Conservation (phyloP, 2,888 invertebrate genomes). For the Cryptus armator region DNA sequence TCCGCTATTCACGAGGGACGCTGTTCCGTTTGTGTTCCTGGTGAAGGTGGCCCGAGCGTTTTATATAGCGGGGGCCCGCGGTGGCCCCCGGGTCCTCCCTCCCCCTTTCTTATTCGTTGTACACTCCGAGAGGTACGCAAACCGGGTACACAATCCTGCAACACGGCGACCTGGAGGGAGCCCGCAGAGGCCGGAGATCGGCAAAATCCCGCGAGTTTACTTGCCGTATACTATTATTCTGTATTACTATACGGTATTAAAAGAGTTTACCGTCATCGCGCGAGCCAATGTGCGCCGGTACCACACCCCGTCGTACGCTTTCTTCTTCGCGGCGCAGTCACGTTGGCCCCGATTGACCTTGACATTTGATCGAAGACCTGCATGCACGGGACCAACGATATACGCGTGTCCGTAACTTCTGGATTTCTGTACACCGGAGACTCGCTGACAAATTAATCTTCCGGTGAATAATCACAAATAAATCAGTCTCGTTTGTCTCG, state of each 20-base stretch:
- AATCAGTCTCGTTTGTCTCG: background rate
- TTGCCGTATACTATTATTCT: constrained; percentile 27
- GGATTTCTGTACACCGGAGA: background rate
- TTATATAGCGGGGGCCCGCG: constrained; percentile 79
- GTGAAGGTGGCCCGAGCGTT: constrained; percentile 82
- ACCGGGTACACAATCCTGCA: constrained; percentile 52
- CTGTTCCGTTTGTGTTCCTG: constrained; percentile 81
- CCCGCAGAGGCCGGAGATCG: constrained; percentile 66
- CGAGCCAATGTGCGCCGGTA: constrained; percentile 50
- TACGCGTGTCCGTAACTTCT: constrained; percentile 25
- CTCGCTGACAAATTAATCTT: constrained; percentile 21
- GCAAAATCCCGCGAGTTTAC: constrained; percentile 64
- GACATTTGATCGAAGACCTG: constrained; percentile 75
- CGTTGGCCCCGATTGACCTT: constrained; percentile 75
- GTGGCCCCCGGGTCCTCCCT: constrained; percentile 72
- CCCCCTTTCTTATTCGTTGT: constrained; percentile 44
- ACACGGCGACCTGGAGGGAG: constrained; percentile 57
- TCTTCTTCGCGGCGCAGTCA: constrained; percentile 62
- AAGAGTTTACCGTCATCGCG: constrained; percentile 46
- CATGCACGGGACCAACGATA: constrained; percentile 44
- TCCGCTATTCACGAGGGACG: constrained; percentile 69
- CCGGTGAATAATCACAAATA: background rate
- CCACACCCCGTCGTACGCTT: constrained; percentile 64
- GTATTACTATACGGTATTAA: constrained; percentile 34
- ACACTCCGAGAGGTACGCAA: constrained; percentile 63